phyloP scores from a whole-genome alignment of 2,888 invertebrate genomes.

The Chirona hameri region DNA sequence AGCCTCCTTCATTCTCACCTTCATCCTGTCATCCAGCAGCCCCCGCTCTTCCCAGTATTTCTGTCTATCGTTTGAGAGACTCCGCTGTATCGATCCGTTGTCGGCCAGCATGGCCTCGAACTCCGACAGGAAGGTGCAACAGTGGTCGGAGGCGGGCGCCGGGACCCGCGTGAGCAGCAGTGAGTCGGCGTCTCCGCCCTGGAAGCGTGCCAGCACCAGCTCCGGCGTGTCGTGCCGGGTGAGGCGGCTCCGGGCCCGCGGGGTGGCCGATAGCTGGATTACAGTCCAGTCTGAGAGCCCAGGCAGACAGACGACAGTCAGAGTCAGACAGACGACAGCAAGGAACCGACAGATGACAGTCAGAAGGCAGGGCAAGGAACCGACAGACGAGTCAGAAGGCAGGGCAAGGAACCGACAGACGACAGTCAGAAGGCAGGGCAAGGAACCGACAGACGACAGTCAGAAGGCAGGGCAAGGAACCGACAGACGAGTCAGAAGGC shows the following conservation, averaged over 20 bases:
- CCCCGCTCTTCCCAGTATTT: neutral
- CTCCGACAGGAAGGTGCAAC: neutral
- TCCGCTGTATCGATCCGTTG: neutral
- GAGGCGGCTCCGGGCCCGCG: neutral
- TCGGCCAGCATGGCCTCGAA: constrained; percentile 24
- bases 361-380: too few species aligned
- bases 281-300: neutral
- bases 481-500: too few species aligned
- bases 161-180: constrained; percentile 9
- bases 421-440: too few species aligned
- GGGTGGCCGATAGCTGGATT: neutral
- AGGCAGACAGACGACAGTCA: neutral
- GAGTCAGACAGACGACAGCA: too few species aligned
- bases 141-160: neutral
- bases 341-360: neutral
- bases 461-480: too few species aligned
- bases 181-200: neutral
- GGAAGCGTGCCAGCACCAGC: constrained; percentile 12
- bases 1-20: too few species aligned
- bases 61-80: neutral
- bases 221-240: neutral
- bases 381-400: too few species aligned
- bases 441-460: too few species aligned
- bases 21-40: constrained; percentile 34
- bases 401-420: too few species aligned